Evolutionary conservation across 2,113 vertebrate genomes (phyloP).

Genomic region (Psophia crepitans): DNA sequence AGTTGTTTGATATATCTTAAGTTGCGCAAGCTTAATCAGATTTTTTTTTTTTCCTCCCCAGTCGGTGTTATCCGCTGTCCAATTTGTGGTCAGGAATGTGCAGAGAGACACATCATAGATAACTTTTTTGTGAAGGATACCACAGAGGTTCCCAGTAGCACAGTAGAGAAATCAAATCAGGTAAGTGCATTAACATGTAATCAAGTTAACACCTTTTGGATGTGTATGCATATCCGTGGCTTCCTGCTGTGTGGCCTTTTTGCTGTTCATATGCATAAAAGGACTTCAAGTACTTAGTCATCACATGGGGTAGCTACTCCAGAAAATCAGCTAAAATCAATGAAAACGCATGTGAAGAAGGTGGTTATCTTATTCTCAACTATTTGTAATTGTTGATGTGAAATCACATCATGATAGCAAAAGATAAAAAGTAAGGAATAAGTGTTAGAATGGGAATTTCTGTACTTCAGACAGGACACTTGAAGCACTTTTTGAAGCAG

Average conservation of each 20-base stretch:
- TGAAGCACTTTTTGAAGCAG: neutral
- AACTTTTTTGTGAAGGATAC: slow-evolving; percentile 99
- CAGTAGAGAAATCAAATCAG: slow-evolving; percentile 97
- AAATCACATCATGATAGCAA: neutral
- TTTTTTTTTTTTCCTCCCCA: slow-evolving; percentile 42
- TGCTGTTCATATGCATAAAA: neutral
- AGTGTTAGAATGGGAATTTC: neutral
- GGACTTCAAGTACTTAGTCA: neutral
- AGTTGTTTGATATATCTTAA: neutral
- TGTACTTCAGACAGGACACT: neutral
- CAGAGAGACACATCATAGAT: slow-evolving; percentile 94
- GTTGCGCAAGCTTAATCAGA: neutral
- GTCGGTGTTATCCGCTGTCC: slow-evolving; percentile 93
- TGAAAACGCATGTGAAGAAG: neutral
- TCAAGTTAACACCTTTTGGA: neutral
- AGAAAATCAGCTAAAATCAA: neutral
- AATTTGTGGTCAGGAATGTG: slow-evolving; percentile 94
- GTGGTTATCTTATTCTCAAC: neutral
- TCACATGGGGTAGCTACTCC: neutral
- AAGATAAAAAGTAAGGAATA: neutral
- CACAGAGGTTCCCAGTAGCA: slow-evolving; percentile 96
- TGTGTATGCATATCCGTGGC: neutral
- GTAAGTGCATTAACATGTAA: slow-evolving; percentile 71
- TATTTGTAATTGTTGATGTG: neutral
- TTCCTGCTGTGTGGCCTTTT: slow-evolving; percentile 20